These are phyloP conservation scores for Drosophila santomea DNA, from an alignment of 1,140 invertebrate species.

Conservation along the genomic window DNA sequence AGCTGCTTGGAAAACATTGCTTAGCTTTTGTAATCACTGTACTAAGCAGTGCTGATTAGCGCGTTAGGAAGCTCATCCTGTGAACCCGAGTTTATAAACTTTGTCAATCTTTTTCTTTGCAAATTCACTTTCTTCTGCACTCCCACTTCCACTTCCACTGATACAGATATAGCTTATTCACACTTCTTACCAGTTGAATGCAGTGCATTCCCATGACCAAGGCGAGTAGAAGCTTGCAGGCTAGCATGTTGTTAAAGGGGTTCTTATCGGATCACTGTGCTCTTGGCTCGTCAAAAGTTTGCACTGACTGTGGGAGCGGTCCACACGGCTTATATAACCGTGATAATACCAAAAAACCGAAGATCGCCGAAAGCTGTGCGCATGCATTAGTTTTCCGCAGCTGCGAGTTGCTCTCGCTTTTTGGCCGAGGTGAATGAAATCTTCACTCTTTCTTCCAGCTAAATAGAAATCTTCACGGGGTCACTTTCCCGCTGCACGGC, in stretches of 20 bases:
- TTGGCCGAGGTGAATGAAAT: constrained; percentile 23
- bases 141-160: too few species aligned
- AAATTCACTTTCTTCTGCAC: not conserved
- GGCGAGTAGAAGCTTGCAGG: constrained; percentile 53
- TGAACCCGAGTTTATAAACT: not conserved
- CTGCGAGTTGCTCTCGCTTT: constrained; percentile 22
- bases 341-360: constrained; percentile 10
- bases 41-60: not conserved
- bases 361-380: constrained; percentile 26
- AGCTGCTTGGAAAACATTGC: not conserved
- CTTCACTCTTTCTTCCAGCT: constrained; percentile 33
- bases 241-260: constrained; percentile 15
- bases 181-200: constrained; percentile 22
- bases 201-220: constrained; percentile 55
- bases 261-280: constrained; percentile 48
- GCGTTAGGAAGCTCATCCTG: not conserved
- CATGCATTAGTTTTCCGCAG: constrained; percentile 30
- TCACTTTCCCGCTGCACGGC: constrained; percentile 30
- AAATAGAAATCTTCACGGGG: constrained; percentile 39
- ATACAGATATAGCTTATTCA: not conserved
- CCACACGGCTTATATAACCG: constrained; percentile 70
- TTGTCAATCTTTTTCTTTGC: not conserved
- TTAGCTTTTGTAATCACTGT: too few species aligned
- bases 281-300: constrained; percentile 66
- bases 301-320: constrained; percentile 60